These are phyloP conservation scores for Globodera rostochiensis DNA, from an alignment of 1,140 invertebrate species.

Conservation along the genomic window DNA sequence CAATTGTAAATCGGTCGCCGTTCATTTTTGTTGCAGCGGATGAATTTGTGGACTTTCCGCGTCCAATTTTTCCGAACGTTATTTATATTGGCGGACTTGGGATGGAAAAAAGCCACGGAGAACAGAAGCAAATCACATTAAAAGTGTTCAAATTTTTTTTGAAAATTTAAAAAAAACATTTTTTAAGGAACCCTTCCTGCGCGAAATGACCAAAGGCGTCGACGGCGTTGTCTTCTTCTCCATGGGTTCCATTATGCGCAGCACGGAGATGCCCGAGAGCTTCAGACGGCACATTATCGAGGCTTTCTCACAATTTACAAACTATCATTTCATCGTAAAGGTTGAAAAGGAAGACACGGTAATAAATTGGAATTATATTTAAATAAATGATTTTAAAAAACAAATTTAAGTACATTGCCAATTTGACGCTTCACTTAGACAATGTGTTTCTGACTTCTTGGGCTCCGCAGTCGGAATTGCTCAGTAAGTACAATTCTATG, in stretches of 20 bases:
- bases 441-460: conserved; percentile 34
- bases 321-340: conserved; percentile 47
- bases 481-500: conserved; percentile 17
- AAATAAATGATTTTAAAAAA: neutral
- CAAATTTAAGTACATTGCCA: neutral
- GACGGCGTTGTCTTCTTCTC: conserved; percentile 42
- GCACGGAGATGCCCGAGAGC: conserved; percentile 16
- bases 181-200: conserved; percentile 23
- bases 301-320: conserved; percentile 22
- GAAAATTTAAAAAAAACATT: neutral
- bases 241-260: conserved; percentile 36
- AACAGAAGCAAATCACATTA: neutral
- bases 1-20: conserved; percentile 31
- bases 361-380: neutral
- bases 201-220: conserved; percentile 39
- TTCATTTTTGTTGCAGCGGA: conserved; percentile 45
- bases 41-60: conserved; percentile 47
- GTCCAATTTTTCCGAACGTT: conserved; percentile 32
- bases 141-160: neutral
- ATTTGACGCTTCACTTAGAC: conserved; percentile 3
- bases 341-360: conserved; percentile 45
- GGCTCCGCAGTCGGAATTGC: conserved; percentile 24
- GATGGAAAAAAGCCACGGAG: conserved; percentile 7
- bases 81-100: conserved; percentile 48
- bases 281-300: conserved; percentile 37